phyloP scores from a whole-genome alignment of 2,113 vertebrate species.

The Tor tambroides region DNA sequence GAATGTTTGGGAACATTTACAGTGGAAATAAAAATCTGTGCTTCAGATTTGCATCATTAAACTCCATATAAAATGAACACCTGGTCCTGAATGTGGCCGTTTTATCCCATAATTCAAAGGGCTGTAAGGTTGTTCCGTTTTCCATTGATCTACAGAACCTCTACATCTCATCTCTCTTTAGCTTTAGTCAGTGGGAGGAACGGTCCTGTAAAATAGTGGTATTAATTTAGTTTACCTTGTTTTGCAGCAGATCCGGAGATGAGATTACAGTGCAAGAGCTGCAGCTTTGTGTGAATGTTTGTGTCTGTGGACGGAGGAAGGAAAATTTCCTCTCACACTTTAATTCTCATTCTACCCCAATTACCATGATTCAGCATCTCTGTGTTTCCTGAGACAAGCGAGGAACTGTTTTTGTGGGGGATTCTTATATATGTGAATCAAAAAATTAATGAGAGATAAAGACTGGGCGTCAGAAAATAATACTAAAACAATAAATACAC shows the following conservation, averaged over 20 bases:
- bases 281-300: slow-evolving; percentile 25
- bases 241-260: slow-evolving; percentile 34
- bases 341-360: slow-evolving; percentile 63
- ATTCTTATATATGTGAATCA: not conserved
- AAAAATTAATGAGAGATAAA: not conserved
- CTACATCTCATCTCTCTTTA: slow-evolving; percentile 34
- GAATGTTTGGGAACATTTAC: not conserved
- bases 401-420: not conserved
- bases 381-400: slow-evolving; percentile 13
- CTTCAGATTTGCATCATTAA: not conserved
- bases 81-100: not conserved
- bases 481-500: not conserved
- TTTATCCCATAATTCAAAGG: slow-evolving; percentile 11
- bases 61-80: not conserved
- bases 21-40: not conserved
- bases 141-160: not conserved
- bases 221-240: slow-evolving; percentile 59
- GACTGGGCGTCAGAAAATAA: not conserved
- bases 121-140: not conserved
- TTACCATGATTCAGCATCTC: slow-evolving; percentile 53
- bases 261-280: slow-evolving; percentile 34
- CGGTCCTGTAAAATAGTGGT: slow-evolving; percentile 27
- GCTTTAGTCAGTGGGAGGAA: slow-evolving; percentile 37
- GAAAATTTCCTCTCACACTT: slow-evolving; percentile 47
- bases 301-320: slow-evolving; percentile 32